phyloP scores from a whole-genome alignment of 1,140 invertebrate species.

The Campoletis sonorensis region DNA sequence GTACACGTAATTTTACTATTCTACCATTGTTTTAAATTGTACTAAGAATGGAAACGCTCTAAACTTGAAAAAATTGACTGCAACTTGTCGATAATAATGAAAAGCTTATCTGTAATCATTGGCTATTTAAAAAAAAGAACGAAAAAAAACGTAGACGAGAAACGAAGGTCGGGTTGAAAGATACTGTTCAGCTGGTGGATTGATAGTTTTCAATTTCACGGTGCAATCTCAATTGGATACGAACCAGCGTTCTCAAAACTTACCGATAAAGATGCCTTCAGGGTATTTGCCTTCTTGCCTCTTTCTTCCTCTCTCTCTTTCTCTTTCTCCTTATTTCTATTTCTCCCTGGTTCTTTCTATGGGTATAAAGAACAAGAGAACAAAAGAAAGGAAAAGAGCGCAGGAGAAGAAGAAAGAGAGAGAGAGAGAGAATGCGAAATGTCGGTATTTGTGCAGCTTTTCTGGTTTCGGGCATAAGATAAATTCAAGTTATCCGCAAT shows the following conservation, averaged over 20 bases:
- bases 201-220: slow-evolving; percentile 36
- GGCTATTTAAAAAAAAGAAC: neutral
- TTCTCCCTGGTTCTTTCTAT: neutral
- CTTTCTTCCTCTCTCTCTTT: neutral
- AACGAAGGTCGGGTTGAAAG: neutral
- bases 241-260: slow-evolving; percentile 38
- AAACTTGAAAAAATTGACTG: no score
- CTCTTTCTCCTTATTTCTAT: no score
- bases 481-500: slow-evolving; percentile 38
- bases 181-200: slow-evolving; percentile 18
- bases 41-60: no score
- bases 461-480: slow-evolving; percentile 3
- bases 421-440: neutral
- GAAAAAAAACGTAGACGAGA: neutral
- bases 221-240: slow-evolving; percentile 44
- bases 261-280: slow-evolving; percentile 34
- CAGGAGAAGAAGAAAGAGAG: neutral
- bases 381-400: neutral
- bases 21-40: no score
- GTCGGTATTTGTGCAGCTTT: neutral
- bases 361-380: neutral
- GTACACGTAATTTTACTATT: no score
- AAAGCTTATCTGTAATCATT: neutral
- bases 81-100: neutral
- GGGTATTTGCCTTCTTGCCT: slow-evolving; percentile 1